Evolutionary conservation across 2,113 vertebrate genomes (phyloP).

Genomic region (Oryzias javanicus): DNA sequence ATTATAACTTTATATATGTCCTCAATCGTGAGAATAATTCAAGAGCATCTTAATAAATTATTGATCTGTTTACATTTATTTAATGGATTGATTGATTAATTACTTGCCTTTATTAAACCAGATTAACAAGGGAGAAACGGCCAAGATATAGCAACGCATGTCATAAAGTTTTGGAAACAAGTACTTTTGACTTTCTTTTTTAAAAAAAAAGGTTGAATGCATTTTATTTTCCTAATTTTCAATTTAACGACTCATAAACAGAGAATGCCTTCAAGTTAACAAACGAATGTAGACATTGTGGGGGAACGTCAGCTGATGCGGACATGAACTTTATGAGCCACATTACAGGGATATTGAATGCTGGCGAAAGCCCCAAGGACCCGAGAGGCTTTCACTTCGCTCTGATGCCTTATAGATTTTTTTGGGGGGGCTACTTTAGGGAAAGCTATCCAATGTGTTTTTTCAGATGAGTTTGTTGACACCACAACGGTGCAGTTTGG

Average conservation of each 20-base stretch:
- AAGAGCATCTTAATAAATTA: no score
- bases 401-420: conserved; percentile 28
- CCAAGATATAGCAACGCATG: no score
- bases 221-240: not conserved
- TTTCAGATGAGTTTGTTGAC: conserved; percentile 2
- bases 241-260: not conserved
- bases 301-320: conserved; percentile 11
- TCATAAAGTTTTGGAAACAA: no score
- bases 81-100: no score
- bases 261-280: not conserved
- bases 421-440: conserved; percentile 13
- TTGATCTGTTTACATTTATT: no score
- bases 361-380: conserved; percentile 26
- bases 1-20: no score
- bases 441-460: not conserved
- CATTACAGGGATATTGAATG: conserved; percentile 24
- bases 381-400: conserved; percentile 25
- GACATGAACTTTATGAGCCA: conserved; percentile 37
- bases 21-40: no score
- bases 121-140: no score
- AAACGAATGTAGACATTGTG: not conserved
- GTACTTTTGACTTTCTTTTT: no score
- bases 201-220: not conserved
- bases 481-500: conserved; percentile 5
- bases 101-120: no score